Base-by-base conservation (phyloP, 2,113 vertebrate species). In the Toxotes chatareus region DNA sequence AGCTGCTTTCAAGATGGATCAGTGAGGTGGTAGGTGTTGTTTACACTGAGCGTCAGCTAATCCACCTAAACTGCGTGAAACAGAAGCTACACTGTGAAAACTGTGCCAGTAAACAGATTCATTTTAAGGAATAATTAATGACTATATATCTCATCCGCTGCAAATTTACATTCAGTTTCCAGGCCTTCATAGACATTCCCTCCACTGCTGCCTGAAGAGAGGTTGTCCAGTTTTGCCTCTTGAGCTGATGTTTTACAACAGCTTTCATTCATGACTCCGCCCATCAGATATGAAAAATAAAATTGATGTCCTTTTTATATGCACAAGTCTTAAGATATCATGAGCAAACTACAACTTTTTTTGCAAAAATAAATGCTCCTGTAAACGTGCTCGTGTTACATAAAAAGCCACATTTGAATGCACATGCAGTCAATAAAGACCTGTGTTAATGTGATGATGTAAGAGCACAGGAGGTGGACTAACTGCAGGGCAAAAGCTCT, bases 1-100 rank as follows among this genome's bases (percentile, higher is more conserved):
- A 59, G 23, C 27, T 72, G 31, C 59, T 14, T 42, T 64, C 38
- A 55, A 4, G 38, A 7, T 64, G n/a, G 62, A 70, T 64, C 32
- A 75, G 63, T 67, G 14, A 62, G 61, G 73, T 55, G 13, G 68
- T 65, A 57, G 79, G 47, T 34, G 68, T 57, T 83, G 57, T 72
- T 67, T 65, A 42, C 61, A 68, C 12, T n/a, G 4, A 42, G 61
- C 51, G 32, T 70, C 49, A 38, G 51, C 71, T 64, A 59, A 74
- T 85, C 65, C 27, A 31, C 60, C 42, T 74, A 12, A 60, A 66
- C 44, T 56, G 27, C 51, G 38, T 55, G 46, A 53, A 65, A n/a
- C 72, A 67, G 49, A 64, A 31, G 49, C 47, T 23, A 14, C 61
- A 57, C 40, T 40, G n/a, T 40, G 19, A 34, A 49, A 55, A 31